Evolutionary conservation across 2,113 vertebrate genomes (phyloP).

Genomic region (Promerops cafer): DNA sequence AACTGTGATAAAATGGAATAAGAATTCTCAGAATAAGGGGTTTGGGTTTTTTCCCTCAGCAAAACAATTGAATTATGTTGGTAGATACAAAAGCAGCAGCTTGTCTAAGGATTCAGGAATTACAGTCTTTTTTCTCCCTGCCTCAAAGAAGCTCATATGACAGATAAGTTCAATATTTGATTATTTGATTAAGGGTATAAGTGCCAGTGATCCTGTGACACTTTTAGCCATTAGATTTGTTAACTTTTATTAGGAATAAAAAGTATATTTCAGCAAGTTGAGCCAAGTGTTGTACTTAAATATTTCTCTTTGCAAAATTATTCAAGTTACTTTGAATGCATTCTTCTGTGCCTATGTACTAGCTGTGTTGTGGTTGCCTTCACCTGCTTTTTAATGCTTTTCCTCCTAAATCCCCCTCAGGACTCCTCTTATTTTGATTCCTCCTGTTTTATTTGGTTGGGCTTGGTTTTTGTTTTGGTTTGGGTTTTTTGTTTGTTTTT

Average conservation of each 20-base stretch:
- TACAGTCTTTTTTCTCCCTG: neutral
- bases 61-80: neutral
- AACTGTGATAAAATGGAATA: neutral
- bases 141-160: neutral
- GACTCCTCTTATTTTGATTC: neutral
- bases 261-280: neutral
- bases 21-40: neutral
- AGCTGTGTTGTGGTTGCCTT: neutral
- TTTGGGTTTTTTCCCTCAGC: neutral
- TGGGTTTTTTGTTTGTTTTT: neutral
- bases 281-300: neutral
- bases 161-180: neutral
- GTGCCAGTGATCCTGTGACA: neutral
- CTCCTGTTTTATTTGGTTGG: neutral
- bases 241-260: neutral
- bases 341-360: neutral
- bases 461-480: neutral
- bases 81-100: neutral
- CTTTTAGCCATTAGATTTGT: neutral
- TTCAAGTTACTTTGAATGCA: neutral
- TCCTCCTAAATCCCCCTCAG: neutral
- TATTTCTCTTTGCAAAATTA: neutral
- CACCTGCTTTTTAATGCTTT: neutral
- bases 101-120: neutral
- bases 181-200: neutral